Evolutionary conservation across 2,113 vertebrate genomes (phyloP), one percentile per base, ranked within the genome.

Genomic region (Ranitomeya imitator): DNA sequence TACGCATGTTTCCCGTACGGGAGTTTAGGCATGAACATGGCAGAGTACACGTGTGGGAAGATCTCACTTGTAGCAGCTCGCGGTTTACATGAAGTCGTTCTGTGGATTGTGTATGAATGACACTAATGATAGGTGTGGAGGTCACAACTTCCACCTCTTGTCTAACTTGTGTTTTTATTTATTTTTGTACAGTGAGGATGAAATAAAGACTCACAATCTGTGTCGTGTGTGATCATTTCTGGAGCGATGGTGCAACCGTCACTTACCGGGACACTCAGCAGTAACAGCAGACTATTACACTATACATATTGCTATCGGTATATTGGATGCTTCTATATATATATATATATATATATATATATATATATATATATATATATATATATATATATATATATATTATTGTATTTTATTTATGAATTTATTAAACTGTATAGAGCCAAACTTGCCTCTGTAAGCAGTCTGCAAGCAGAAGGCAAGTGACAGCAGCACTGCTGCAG

Each of bases 111-210:
- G 94, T 89, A 94, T 94, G 93, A 93, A 93, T 95, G 95, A 87
- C 77, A 81, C 86, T 87, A 87, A 87, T 80, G 77, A 77, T n/a
- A 51, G 74, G 57, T 21, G n/a, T 54, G 85, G 85, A 51, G 61
- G 60, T 6, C 26, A 71, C 23, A 51, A 76, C 26, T 37, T 73
- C 80, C 23, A 7, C 60, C 94, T 91, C 90, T 52, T 92, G 87
- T 78, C 76, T 63, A 83, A 93, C 96, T 97, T 97, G 96, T 96
- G 97, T 96, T 96, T 99, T 98, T 95, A 99, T 99, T 99, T 99
- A 99, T 98, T 99, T 99, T 99, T 99, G 98, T 99, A 99, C 97
- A 95, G 97, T 99, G 97, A 97, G 97, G 96, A 96, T 94, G 92
- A 95, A 98, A 98, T 97, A 98, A 99, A 98, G 97, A 99, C 97